phyloP scores from a whole-genome alignment of 2,113 vertebrate species.

The Clarias magur region DNA sequence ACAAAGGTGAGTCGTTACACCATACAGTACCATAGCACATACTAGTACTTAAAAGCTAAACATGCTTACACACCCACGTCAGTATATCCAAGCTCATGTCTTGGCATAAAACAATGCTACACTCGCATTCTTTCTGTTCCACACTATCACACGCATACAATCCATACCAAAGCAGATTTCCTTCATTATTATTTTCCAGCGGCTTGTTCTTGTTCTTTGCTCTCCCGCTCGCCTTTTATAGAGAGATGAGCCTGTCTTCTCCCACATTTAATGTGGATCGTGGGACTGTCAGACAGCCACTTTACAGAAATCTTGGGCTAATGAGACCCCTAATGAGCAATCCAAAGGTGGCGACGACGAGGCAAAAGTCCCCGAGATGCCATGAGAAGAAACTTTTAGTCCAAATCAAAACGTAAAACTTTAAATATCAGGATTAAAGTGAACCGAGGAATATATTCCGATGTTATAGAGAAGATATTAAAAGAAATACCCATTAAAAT shows the following conservation, averaged over 20 bases:
- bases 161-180: conserved; percentile 1
- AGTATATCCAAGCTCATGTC: background rate
- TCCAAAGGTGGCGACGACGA: conserved; percentile 5
- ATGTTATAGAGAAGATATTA: background rate
- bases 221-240: conserved; percentile 8
- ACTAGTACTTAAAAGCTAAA: background rate
- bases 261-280: background rate
- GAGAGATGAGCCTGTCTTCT: conserved; percentile 7
- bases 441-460: background rate
- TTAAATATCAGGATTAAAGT: background rate
- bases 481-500: background rate
- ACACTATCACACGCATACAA: conserved; percentile 1
- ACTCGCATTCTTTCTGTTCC: conserved; percentile 7
- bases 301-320: conserved; percentile 18
- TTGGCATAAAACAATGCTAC: background rate
- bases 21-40: background rate
- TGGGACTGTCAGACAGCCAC: background rate
- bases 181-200: conserved; percentile 12
- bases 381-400: background rate
- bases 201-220: background rate
- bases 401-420: background rate
- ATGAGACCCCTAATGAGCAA: conserved; percentile 31
- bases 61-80: background rate
- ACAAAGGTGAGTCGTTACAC: background rate
- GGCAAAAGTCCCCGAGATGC: background rate